A percentile compares a stretch with the other conserved stretches of the same genome.
Conservation (phyloP, 2,797 vertebrate genomes). For the Myotis pilosus region DNA sequence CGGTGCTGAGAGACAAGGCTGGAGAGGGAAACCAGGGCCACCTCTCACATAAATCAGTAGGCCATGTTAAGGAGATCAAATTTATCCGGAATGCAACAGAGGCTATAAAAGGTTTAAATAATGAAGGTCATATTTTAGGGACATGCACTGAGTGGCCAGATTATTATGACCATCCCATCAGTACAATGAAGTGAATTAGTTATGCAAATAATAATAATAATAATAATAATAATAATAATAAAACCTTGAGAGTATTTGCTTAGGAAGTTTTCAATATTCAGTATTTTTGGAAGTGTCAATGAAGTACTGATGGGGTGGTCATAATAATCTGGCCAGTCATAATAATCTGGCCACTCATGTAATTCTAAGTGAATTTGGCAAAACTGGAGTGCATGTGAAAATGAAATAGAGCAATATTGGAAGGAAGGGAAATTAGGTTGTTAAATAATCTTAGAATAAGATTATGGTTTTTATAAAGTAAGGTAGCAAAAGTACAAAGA, state of each 20-base stretch:
- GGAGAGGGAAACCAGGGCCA: neutral
- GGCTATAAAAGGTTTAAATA: neutral
- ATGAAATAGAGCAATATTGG: neutral
- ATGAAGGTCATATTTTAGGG: neutral
- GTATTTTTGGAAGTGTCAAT: too few relatives aligned
- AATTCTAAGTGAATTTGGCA: neutral
- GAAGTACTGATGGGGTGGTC: too few relatives aligned
- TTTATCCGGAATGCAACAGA: neutral
- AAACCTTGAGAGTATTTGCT: too few relatives aligned
- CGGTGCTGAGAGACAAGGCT: neutral
- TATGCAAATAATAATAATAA: too few relatives aligned
- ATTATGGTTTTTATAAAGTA: neutral
- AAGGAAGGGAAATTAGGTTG: neutral
- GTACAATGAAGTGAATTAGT: too few relatives aligned
- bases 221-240: too few relatives aligned
- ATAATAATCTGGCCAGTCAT: too few relatives aligned
- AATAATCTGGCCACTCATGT: too few relatives aligned
- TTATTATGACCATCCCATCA: too few relatives aligned
- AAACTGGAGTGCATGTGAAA: neutral
- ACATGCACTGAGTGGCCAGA: neutral
- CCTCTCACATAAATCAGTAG: neutral
- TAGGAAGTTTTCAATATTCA: too few relatives aligned
- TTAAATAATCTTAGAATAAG: neutral
- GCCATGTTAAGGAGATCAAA: neutral
- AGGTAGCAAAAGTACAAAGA: neutral